Conservation (phyloP, 1,140 invertebrate species). For the Plodia interpunctella region DNA sequence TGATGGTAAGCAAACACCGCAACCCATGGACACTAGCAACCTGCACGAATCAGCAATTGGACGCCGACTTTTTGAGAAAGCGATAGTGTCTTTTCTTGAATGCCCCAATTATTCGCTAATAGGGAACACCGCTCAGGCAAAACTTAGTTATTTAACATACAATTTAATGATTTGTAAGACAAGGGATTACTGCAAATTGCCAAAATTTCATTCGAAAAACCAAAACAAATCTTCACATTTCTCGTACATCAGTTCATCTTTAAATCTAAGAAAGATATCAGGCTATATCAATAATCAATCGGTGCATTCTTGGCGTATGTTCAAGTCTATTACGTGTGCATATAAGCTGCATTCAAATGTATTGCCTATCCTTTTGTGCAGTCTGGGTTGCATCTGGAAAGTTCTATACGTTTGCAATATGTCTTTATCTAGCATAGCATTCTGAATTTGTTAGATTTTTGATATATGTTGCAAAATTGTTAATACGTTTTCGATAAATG, state of each 20-base stretch:
- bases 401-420: conserved; percentile 29
- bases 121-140: too few relatives aligned
- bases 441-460: neutral
- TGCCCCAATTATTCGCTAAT: too few relatives aligned
- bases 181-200: too few relatives aligned
- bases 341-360: conserved; percentile 62
- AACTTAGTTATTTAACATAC: too few relatives aligned
- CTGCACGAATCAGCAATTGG: too few relatives aligned
- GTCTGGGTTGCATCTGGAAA: conserved; percentile 30
- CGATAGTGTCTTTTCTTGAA: too few relatives aligned
- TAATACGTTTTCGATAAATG: too few relatives aligned
- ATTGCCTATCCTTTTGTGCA: conserved; percentile 49
- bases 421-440: conserved; percentile 16
- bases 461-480: neutral
- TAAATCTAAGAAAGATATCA: conserved; percentile 12
- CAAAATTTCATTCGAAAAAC: conserved; percentile 43
- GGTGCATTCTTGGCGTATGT: conserved; percentile 56
- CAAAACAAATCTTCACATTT: conserved; percentile 18
- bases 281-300: conserved; percentile 69
- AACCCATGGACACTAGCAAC: too few relatives aligned
- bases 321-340: conserved; percentile 57
- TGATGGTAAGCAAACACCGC: too few relatives aligned
- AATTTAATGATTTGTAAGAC: too few relatives aligned
- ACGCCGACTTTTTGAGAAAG: too few relatives aligned
- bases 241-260: conserved; percentile 10